A percentile compares a stretch with the other conserved stretches of the same genome.
Conservation (phyloP, 2,888 invertebrate species). For the Hoplodrina ambigua region DNA sequence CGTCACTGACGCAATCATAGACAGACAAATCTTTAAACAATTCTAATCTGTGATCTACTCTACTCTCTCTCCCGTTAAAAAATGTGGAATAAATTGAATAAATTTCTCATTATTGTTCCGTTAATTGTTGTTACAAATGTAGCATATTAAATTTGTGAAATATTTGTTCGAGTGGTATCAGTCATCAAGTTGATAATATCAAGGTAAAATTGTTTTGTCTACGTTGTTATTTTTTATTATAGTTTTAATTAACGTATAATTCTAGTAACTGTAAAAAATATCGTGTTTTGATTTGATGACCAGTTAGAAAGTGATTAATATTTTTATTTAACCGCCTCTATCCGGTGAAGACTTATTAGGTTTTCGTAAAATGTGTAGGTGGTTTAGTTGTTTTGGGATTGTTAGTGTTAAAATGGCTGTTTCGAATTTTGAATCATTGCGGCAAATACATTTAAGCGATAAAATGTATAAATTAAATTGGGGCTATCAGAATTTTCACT, state of each 20-base stretch:
- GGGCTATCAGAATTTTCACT: conserved; percentile 60
- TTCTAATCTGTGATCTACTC: conserved; percentile 58
- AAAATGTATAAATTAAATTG: conserved; percentile 30
- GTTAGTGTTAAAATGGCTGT: conserved; percentile 57
- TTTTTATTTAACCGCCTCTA: conserved; percentile 32
- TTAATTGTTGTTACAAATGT: conserved; percentile 72
- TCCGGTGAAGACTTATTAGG: conserved; percentile 63
- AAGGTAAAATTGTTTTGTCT: conserved; percentile 66
- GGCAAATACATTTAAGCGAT: conserved; percentile 15
- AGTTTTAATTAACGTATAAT: conserved; percentile 50
- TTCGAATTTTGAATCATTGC: conserved; percentile 43
- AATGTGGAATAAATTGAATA: conserved; percentile 73
- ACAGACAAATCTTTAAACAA: conserved; percentile 55
- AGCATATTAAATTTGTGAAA: conserved; percentile 64
- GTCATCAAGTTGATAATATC: conserved; percentile 46
- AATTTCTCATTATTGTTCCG: conserved; percentile 66
- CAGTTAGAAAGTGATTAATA: conserved; percentile 55
- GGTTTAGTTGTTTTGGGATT: conserved; percentile 62
- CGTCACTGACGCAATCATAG: conserved; percentile 62
- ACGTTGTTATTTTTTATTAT: conserved; percentile 58
- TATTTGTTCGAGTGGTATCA: conserved; percentile 53
- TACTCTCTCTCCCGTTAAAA: conserved; percentile 66
- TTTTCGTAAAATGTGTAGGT: conserved; percentile 72
- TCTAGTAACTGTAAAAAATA: conserved; percentile 68
- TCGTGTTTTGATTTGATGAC: conserved; percentile 58